Base-by-base conservation (phyloP, 2,113 vertebrate genomes). In the Aptenodytes patagonicus region DNA sequence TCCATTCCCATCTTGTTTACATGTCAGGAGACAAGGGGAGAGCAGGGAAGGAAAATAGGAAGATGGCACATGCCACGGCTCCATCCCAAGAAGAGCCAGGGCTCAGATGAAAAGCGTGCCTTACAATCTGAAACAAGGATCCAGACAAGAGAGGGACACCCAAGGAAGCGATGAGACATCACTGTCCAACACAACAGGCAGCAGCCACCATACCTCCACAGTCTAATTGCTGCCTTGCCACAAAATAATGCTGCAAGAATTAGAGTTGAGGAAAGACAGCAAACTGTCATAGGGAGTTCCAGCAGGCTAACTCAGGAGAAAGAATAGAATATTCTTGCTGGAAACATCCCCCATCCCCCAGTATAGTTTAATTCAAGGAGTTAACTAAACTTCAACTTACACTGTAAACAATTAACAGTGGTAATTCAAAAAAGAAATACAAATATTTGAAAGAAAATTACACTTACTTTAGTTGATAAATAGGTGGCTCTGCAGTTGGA, bases 401-500 rank as follows among this genome's bases (percentile, higher is more conserved):
- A 77, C 6, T 21, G 38, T 31, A 44, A 91, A 60, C 15, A 70
- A 52, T 18, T 81, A 69, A 49, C 13, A 57, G 15, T 2, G 3
- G 29, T 25, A 77, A 93, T 20, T 77, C 40, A 83, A 38, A 42
- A 81, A 90, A 61, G 7, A 65, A 70, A 54, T 22, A 75, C 5
- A 46, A 40, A 76, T 7, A 11, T 69, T 40, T 57, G 46, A 61
- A 85, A 81, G 40, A 62, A 90, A 91, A 60, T 17, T 69, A 78
- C 73, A 92, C 99, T 98, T 98, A 99, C 99, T 99, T 99, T 85
- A 99, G 98, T 42, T 99, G 99, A 97, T 99, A 99, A 95, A 99
- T 98, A 62, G 99, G 99, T 55, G 99, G 99, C 17, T 99, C 98
- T 83, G 98, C 47, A 71, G 98, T 96, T 65, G 99, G 99, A 95